Evolutionary conservation across 2,888 invertebrate genomes (phyloP).

Genomic region (Nasonovia ribisnigri): DNA sequence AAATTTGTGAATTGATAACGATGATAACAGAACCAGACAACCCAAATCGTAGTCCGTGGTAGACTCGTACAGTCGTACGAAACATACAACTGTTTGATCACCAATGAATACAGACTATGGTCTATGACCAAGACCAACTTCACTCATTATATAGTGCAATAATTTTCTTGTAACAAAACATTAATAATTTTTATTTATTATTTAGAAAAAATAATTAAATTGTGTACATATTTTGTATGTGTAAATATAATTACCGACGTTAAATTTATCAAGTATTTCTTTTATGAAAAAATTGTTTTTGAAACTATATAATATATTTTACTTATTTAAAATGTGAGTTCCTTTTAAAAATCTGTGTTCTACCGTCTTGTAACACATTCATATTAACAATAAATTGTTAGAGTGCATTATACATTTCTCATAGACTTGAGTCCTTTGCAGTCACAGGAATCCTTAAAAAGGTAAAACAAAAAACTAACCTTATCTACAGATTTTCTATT

Average conservation of each 20-base stretch:
- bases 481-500: neutral
- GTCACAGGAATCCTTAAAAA: neutral
- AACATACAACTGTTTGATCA: conserved; percentile 28
- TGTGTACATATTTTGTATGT: neutral
- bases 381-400: neutral
- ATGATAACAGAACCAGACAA: neutral
- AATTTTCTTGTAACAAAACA: conserved; percentile 8
- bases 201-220: neutral
- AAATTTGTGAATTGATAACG: neutral
- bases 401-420: neutral
- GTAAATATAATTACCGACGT: neutral
- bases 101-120: neutral
- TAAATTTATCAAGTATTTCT: neutral
- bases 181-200: neutral
- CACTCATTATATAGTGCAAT: conserved; percentile 12
- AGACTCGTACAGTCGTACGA: neutral
- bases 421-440: neutral
- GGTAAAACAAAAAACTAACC: neutral
- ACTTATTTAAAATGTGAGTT: neutral
- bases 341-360: neutral
- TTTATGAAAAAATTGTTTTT: neutral
- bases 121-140: neutral
- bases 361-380: neutral
- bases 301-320: neutral
- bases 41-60: too few species aligned